A percentile compares a stretch with the other conserved stretches of the same genome.
These are phyloP conservation scores for Toxonevra muliebris DNA, from an alignment of 2,888 invertebrate species.

Conservation along the genomic window DNA sequence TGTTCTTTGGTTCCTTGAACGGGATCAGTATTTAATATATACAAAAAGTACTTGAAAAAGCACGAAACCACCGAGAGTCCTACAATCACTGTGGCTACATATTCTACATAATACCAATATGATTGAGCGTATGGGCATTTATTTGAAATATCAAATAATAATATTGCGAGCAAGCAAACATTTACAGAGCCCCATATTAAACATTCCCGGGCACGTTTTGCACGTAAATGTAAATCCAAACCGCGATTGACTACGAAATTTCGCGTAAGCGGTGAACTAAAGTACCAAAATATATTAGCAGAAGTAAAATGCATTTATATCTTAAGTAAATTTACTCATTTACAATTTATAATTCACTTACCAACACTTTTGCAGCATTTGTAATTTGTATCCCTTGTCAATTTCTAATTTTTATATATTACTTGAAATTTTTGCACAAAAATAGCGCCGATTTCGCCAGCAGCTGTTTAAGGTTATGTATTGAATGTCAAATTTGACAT, in stretches of 20 bases:
- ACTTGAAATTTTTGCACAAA: too few relatives aligned
- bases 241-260: conserved; percentile 49
- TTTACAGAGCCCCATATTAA: conserved; percentile 61
- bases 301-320: not conserved
- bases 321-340: not conserved
- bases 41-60: conserved; percentile 65
- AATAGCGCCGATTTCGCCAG: too few relatives aligned
- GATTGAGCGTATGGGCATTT: conserved; percentile 51
- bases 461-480: too few relatives aligned
- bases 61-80: conserved; percentile 68
- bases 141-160: conserved; percentile 56
- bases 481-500: too few relatives aligned
- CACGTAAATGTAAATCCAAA: conserved; percentile 52
- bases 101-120: conserved; percentile 65
- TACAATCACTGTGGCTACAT: conserved; percentile 63
- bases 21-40: conserved; percentile 61
- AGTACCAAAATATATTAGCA: not conserved
- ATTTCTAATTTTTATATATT: not conserved
- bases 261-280: conserved; percentile 33
- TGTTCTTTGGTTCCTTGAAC: conserved; percentile 67
- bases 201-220: conserved; percentile 50
- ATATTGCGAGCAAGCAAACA: conserved; percentile 48
- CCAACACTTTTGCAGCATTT: conserved; percentile 25
- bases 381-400: not conserved
- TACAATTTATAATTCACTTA: not conserved